Conservation (phyloP, 1,140 invertebrate species). For the Drosophila watanabei region DNA sequence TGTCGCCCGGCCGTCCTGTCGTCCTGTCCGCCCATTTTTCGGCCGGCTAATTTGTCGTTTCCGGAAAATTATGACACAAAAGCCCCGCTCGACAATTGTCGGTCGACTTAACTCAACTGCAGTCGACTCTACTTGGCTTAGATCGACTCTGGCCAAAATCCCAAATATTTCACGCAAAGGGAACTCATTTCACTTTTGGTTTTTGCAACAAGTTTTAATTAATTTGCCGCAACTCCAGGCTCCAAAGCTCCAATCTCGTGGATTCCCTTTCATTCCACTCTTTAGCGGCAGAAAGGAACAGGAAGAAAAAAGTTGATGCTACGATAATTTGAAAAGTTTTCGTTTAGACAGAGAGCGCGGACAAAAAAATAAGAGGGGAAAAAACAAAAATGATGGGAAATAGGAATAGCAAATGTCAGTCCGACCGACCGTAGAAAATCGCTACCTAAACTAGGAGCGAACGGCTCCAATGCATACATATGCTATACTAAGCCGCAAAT, state of each 20-base stretch:
- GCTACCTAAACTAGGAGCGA: slow-evolving; percentile 57
- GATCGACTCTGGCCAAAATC: slow-evolving; percentile 38
- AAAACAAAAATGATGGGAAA: slow-evolving; percentile 26
- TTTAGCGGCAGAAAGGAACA: slow-evolving; percentile 25
- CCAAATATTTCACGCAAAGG: slow-evolving; percentile 47
- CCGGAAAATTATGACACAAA: slow-evolving; percentile 78
- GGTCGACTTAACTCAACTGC: slow-evolving; percentile 27
- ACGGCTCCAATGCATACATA: slow-evolving; percentile 56
- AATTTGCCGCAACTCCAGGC: slow-evolving; percentile 73
- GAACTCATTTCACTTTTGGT: slow-evolving; percentile 58
- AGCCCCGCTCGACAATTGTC: slow-evolving; percentile 62
- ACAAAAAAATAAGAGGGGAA: slow-evolving; percentile 13
- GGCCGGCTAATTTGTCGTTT: slow-evolving; percentile 80
- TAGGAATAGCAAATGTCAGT: slow-evolving; percentile 42
- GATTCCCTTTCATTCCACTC: slow-evolving; percentile 53
- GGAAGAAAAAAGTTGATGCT: slow-evolving; percentile 72
- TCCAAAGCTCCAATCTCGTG: slow-evolving; percentile 29
- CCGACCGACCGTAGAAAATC: slow-evolving; percentile 34
- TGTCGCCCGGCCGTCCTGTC: not conserved
- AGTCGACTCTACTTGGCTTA: slow-evolving; percentile 26
- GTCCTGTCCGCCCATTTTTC: slow-evolving; percentile 14
- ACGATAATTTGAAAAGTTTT: slow-evolving; percentile 84
- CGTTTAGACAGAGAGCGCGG: slow-evolving; percentile 75
- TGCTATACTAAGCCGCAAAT: slow-evolving; percentile 82
- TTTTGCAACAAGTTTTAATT: slow-evolving; percentile 82